Percentiles rank a stretch among this genome's conserved stretches.
Evolutionary conservation across 2,888 invertebrate species (phyloP).

Genomic region (Resseliella maxima): DNA sequence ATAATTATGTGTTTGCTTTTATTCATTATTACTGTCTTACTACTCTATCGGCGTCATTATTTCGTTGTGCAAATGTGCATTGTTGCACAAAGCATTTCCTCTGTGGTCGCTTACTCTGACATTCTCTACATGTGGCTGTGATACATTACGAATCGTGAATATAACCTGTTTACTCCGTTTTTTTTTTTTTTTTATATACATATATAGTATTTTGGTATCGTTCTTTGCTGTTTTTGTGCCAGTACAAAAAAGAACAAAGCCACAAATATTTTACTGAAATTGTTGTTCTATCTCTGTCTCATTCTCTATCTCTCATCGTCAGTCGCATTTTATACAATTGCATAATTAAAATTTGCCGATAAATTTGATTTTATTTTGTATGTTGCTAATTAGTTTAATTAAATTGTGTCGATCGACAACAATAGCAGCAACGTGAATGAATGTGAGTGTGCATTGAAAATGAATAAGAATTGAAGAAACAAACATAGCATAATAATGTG

Average conservation of each 20-base stretch:
- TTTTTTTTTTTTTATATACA: too few species aligned
- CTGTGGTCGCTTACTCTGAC: slow-evolving; percentile 15
- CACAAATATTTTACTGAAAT: slow-evolving; percentile 41
- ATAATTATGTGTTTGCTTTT: slow-evolving; percentile 47
- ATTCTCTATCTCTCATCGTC: not conserved
- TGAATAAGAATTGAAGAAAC: not conserved
- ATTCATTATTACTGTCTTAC: slow-evolving; percentile 46
- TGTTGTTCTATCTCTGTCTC: not conserved
- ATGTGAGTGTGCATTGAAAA: not conserved
- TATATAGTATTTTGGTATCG: too few species aligned
- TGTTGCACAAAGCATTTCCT: slow-evolving; percentile 48
- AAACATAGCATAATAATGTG: not conserved
- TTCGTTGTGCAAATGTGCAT: slow-evolving; percentile 53
- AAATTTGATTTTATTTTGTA: slow-evolving; percentile 48
- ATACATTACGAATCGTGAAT: slow-evolving; percentile 23
- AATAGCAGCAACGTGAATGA: slow-evolving; percentile 8
- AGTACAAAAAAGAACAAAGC: slow-evolving; percentile 31
- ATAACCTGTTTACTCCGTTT: slow-evolving; percentile 50
- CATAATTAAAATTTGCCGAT: slow-evolving; percentile 53
- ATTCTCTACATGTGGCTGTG: slow-evolving; percentile 24
- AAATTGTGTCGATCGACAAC: slow-evolving; percentile 15
- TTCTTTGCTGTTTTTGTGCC: not conserved
- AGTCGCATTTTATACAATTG: not conserved
- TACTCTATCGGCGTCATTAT: slow-evolving; percentile 50
- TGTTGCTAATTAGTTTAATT: slow-evolving; percentile 28